Evolutionary conservation across 2,888 invertebrate species (phyloP), one percentile per base, ranked within the genome.

Genomic region (Elegia similella): DNA sequence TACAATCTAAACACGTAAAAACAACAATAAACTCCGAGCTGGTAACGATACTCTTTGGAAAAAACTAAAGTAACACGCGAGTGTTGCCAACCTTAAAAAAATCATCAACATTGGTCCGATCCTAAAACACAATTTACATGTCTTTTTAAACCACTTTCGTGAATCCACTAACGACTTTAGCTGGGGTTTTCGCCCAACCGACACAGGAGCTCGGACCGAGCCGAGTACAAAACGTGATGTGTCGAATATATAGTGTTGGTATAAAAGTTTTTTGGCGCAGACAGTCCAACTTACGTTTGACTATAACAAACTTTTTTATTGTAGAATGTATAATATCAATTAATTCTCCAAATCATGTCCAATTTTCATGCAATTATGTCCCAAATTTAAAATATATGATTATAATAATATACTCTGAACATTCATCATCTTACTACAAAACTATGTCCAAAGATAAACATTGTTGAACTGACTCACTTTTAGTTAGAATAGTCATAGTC

Each of bases 101-200:
- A 74, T 71, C 69, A 74, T 62, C 73, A 81, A 80, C 75, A 81
- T 88, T 89, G 88, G 88, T 88, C 88, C 88, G 68, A 76, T 76
- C 75, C 75, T 74, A 78, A 75, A 75, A 79, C 71, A 76, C 73
- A 78, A 76, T 81, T 75, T 80, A 85, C 82, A 82, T 86, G 84
- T 88, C 82, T 88, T 84, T 86, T 77, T 63, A 63, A 70, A 73
- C 73, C 75, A 76, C 76, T 72, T 71, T 59, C 65, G 59, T 55
- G 42, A 15, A 50, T 44, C 17, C 23, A 16, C 23, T 12, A 12
- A 23, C 5, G 23, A 16, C 46, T 46, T 23, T 6, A 46, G 46
- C 17, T 46, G 16, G 46, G 17, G 46, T 17, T 17, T 12, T n/a
- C n/a, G 5, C 38, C 38, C 38, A 12, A 38, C 12, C 38, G 38